Evolutionary conservation across 1,140 invertebrate species (phyloP).

Genomic region (Lasioglossum baleicum): DNA sequence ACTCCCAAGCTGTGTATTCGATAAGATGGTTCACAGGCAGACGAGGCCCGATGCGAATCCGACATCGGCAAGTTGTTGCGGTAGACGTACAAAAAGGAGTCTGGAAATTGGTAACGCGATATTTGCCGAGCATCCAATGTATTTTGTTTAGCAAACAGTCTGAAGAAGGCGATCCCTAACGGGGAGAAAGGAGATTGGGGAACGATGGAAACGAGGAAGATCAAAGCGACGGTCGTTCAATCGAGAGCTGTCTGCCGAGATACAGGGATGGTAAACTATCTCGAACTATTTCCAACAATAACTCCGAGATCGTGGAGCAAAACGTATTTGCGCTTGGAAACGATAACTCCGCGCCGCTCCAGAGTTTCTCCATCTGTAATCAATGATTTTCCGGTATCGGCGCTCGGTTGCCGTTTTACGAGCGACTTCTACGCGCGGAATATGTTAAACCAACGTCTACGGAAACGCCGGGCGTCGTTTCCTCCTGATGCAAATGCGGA

Average conservation of each 20-base stretch:
- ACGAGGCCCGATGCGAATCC: not conserved
- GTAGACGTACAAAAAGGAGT: conserved; percentile 32
- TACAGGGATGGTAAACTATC: conserved; percentile 38
- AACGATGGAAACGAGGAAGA: conserved; percentile 37
- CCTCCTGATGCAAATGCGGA: conserved; percentile 64
- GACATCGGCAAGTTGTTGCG: not conserved
- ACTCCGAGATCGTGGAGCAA: not conserved
- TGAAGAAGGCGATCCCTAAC: conserved; percentile 17
- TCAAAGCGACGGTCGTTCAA: conserved; percentile 46
- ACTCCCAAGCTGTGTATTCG: no score
- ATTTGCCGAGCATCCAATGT: conserved; percentile 54
- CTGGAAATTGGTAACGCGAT: conserved; percentile 58
- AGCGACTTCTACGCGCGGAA: conserved; percentile 61
- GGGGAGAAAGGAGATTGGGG: not conserved
- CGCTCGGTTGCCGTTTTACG: conserved; percentile 54
- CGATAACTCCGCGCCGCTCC: conserved; percentile 23
- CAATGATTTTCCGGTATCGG: conserved; percentile 51
- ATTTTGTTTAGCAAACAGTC: conserved; percentile 59
- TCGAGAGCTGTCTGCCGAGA: conserved; percentile 24
- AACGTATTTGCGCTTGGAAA: not conserved
- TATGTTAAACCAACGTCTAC: conserved; percentile 64
- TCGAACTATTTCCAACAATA: conserved; percentile 42
- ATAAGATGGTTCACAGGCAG: not conserved
- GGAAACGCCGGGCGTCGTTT: conserved; percentile 60
- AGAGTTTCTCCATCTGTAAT: conserved; percentile 35